These are phyloP conservation scores for Chrysolina americana DNA, from an alignment of 2,888 invertebrate genomes.

Conservation along the genomic window DNA sequence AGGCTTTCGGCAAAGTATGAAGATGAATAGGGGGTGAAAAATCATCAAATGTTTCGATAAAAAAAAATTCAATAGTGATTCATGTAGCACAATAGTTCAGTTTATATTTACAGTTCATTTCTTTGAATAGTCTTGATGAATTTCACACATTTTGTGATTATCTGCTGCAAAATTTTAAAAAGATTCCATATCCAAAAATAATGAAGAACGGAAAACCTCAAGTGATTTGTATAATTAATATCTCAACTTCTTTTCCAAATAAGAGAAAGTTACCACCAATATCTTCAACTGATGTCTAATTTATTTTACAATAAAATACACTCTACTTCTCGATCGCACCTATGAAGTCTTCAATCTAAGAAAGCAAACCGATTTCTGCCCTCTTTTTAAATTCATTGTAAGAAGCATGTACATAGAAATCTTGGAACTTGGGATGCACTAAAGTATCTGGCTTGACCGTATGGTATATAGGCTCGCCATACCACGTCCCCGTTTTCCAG, in stretches of 20 bases:
- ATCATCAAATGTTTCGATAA: too few relatives aligned
- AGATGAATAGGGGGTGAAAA: too few relatives aligned
- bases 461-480: conserved; percentile 86
- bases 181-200: too few relatives aligned
- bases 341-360: conserved; percentile 35
- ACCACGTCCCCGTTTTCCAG: conserved; percentile 93
- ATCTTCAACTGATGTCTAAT: neutral
- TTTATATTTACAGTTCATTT: too few relatives aligned
- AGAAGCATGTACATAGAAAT: conserved; percentile 80
- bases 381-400: conserved; percentile 72
- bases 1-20: too few relatives aligned
- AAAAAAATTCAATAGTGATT: too few relatives aligned
- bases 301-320: conserved; percentile 6
- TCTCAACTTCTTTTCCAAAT: neutral
- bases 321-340: neutral
- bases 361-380: conserved; percentile 72
- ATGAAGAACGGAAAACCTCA: neutral
- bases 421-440: conserved; percentile 76
- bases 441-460: conserved; percentile 77
- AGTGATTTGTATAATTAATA: neutral
- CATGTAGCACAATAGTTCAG: too few relatives aligned
- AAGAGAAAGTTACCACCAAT: neutral
- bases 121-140: too few relatives aligned
- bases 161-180: neutral
- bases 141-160: neutral